phyloP scores from a whole-genome alignment of 1,140 invertebrate species.

The Drepana arcuata region DNA sequence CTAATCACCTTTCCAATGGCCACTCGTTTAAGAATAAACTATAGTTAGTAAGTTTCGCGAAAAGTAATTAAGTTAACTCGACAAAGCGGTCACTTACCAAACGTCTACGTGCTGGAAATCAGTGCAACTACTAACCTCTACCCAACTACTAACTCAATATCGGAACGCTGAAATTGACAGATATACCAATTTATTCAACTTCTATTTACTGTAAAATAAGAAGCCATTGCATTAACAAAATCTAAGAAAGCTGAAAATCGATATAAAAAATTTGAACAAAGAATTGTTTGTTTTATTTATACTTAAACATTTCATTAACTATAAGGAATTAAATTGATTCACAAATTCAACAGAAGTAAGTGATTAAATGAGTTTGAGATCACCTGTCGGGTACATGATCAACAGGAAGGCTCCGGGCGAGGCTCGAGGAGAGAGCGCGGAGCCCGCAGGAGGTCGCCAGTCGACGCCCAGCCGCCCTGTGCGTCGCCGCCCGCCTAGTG shows the following conservation, averaged over 20 bases:
- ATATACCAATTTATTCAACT: too few species aligned
- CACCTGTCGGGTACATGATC: conserved; percentile 65
- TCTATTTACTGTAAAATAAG: too few species aligned
- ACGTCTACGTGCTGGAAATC: conserved; percentile 14
- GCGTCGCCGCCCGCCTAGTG: conserved; percentile 19
- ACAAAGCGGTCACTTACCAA: conserved; percentile 18
- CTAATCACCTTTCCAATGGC: conserved; percentile 41
- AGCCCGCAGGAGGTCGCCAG: conserved; percentile 41
- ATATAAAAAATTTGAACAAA: too few species aligned
- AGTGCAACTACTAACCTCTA: neutral
- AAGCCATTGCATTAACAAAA: too few species aligned
- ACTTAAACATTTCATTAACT: too few species aligned
- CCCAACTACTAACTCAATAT: too few species aligned
- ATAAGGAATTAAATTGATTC: too few species aligned
- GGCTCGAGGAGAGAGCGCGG: conserved; percentile 28
- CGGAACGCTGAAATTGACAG: too few species aligned
- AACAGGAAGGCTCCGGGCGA: conserved; percentile 63
- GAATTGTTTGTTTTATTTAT: too few species aligned
- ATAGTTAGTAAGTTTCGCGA: conserved; percentile 20
- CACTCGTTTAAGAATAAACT: conserved; percentile 47
- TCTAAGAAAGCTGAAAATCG: too few species aligned
- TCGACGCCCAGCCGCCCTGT: conserved; percentile 62
- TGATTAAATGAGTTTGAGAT: conserved; percentile 38
- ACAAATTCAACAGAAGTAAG: conserved; percentile 20
- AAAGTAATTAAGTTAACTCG: conserved; percentile 40